Evolutionary conservation across 1,140 invertebrate genomes (phyloP).

Genomic region (Andrena cerasifolii): DNA sequence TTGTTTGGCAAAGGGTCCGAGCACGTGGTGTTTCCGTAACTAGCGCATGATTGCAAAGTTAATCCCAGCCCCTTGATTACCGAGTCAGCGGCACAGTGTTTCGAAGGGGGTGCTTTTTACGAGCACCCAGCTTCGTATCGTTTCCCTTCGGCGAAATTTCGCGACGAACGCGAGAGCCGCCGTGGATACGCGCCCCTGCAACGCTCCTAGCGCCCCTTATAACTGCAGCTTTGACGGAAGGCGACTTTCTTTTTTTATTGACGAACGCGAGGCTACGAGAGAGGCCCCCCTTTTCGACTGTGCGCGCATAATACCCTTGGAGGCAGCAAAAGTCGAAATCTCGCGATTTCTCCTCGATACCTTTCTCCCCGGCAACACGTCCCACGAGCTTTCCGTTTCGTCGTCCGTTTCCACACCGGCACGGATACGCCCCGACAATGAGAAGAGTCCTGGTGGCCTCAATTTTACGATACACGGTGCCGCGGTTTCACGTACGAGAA

Average conservation of each 20-base stretch:
- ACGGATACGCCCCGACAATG: slow-evolving; percentile 33
- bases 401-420: slow-evolving; percentile 46
- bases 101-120: background rate
- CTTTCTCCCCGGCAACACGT: slow-evolving; percentile 32
- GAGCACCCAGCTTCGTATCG: background rate
- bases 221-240: slow-evolving; percentile 15
- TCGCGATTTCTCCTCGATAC: slow-evolving; percentile 16
- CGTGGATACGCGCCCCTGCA: slow-evolving; percentile 25
- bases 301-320: background rate
- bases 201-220: slow-evolving; percentile 20
- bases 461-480: slow-evolving; percentile 34
- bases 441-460: slow-evolving; percentile 42
- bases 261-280: background rate
- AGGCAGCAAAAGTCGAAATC: slow-evolving; percentile 24
- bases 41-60: slow-evolving; percentile 22
- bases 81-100: background rate
- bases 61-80: slow-evolving; percentile 1
- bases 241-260: slow-evolving; percentile 54
- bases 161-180: slow-evolving; percentile 15
- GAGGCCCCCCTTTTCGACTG: slow-evolving; percentile 31
- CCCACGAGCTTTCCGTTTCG: slow-evolving; percentile 44
- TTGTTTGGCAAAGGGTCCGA: slow-evolving; percentile 5
- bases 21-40: background rate
- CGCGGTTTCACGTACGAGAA: background rate
- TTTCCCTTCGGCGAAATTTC: slow-evolving; percentile 13